Evolutionary conservation across 2,797 vertebrate species (phyloP).

Genomic region (Staurois parvus): DNA sequence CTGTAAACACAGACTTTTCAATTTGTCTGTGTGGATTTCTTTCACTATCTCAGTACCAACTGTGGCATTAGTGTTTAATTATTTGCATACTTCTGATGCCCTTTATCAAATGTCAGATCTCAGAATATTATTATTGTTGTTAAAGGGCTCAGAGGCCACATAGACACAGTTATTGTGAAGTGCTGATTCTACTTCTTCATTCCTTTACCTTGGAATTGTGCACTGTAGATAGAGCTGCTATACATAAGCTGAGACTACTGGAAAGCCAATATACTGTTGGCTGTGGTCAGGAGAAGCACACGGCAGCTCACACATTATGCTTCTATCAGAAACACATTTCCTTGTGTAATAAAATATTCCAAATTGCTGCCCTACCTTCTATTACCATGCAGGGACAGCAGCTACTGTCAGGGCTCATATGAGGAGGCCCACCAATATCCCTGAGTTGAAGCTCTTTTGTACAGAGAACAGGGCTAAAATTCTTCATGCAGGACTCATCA

Average conservation of each 20-base stretch:
- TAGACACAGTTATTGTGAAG: neutral
- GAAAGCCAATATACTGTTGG: neutral
- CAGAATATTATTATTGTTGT: constrained; percentile 33
- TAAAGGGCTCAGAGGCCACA: neutral
- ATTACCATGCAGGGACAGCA: too few relatives aligned
- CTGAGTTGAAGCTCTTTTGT: too few relatives aligned
- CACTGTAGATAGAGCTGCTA: neutral
- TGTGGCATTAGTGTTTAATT: constrained; percentile 45
- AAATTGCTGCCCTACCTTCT: too few relatives aligned
- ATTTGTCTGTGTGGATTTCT: constrained; percentile 60
- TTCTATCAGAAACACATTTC: too few relatives aligned
- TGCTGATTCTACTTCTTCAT: neutral
- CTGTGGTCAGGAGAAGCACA: neutral
- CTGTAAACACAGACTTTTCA: constrained; percentile 59
- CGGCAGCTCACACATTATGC: too few relatives aligned
- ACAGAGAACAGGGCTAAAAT: too few relatives aligned
- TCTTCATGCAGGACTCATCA: too few relatives aligned
- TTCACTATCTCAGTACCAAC: constrained; percentile 38
- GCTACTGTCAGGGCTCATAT: too few relatives aligned
- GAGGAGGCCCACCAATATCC: too few relatives aligned
- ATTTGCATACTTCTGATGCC: constrained; percentile 31
- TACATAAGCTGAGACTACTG: too few relatives aligned
- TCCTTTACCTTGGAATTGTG: neutral
- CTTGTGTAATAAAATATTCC: too few relatives aligned
- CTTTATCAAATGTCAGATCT: constrained; percentile 42